phyloP scores from a whole-genome alignment of 2,113 vertebrate genomes.

The Pleuronectes platessa region DNA sequence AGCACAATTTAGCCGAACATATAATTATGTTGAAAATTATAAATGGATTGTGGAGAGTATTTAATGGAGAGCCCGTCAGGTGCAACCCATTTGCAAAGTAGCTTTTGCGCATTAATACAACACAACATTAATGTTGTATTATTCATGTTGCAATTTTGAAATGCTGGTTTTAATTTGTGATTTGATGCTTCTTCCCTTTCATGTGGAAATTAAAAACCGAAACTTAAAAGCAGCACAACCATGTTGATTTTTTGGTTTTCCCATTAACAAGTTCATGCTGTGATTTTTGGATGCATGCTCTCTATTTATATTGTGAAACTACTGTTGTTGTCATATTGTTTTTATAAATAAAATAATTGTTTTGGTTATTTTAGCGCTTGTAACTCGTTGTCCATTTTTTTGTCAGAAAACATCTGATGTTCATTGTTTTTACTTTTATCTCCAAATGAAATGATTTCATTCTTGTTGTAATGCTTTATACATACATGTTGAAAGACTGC shows the following conservation, averaged over 20 bases:
- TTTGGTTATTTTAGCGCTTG: constrained; percentile 1
- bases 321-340: constrained; percentile 40
- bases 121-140: constrained; percentile 55
- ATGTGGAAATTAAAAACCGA: constrained; percentile 34
- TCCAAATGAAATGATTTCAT: constrained; percentile 18
- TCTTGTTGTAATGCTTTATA: neutral
- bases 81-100: constrained; percentile 64
- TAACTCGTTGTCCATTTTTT: neutral
- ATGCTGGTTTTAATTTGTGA: constrained; percentile 51
- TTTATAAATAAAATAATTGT: neutral
- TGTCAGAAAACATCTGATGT: constrained; percentile 6
- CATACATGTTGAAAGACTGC: neutral
- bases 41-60: constrained; percentile 54
- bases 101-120: constrained; percentile 59
- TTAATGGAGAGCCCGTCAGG: constrained; percentile 62
- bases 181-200: constrained; percentile 10
- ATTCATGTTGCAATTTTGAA: constrained; percentile 50
- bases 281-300: constrained; percentile 42
- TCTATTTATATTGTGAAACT: constrained; percentile 36
- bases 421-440: constrained; percentile 19
- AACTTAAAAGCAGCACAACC: constrained; percentile 35
- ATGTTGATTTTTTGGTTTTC: constrained; percentile 54
- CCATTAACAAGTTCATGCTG: constrained; percentile 48
- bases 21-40: constrained; percentile 63
- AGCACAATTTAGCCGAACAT: constrained; percentile 39